phyloP scores from a whole-genome alignment of 1,140 invertebrate species.

The Pogonomyrmex californicus region DNA sequence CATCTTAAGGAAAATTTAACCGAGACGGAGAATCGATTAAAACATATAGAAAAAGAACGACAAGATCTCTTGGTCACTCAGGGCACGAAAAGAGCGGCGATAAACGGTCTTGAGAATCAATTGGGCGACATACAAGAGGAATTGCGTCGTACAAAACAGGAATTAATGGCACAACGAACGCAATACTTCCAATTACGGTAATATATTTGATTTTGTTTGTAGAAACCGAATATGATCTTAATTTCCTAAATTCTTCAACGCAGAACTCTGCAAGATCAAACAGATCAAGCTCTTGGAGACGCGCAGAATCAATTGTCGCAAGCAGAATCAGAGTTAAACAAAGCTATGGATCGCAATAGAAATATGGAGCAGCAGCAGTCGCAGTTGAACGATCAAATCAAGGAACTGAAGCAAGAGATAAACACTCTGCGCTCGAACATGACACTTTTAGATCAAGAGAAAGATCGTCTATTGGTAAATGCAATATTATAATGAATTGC shows the following conservation, averaged over 20 bases:
- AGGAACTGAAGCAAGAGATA: slow-evolving; percentile 87
- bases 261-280: slow-evolving; percentile 89
- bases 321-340: slow-evolving; percentile 87
- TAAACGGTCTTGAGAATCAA: slow-evolving; percentile 83
- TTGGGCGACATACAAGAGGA: slow-evolving; percentile 81
- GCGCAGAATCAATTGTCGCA: slow-evolving; percentile 87
- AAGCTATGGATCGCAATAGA: slow-evolving; percentile 86
- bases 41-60: slow-evolving; percentile 82
- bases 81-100: slow-evolving; percentile 79
- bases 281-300: slow-evolving; percentile 88
- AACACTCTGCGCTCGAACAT: slow-evolving; percentile 87
- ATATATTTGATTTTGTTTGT: slow-evolving; percentile 16
- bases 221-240: neutral
- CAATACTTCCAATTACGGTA: slow-evolving; percentile 85
- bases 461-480: slow-evolving; percentile 88
- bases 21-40: slow-evolving; percentile 82
- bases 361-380: slow-evolving; percentile 87
- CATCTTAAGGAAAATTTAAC: slow-evolving; percentile 79
- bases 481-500: neutral
- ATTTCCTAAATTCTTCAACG: slow-evolving; percentile 76
- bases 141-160: slow-evolving; percentile 80
- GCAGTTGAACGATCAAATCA: slow-evolving; percentile 88
- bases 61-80: slow-evolving; percentile 84
- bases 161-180: slow-evolving; percentile 82
- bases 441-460: slow-evolving; percentile 88